These are phyloP conservation scores for Hylaea fasciaria DNA, from an alignment of 2,888 invertebrate species.

Conservation along the genomic window DNA sequence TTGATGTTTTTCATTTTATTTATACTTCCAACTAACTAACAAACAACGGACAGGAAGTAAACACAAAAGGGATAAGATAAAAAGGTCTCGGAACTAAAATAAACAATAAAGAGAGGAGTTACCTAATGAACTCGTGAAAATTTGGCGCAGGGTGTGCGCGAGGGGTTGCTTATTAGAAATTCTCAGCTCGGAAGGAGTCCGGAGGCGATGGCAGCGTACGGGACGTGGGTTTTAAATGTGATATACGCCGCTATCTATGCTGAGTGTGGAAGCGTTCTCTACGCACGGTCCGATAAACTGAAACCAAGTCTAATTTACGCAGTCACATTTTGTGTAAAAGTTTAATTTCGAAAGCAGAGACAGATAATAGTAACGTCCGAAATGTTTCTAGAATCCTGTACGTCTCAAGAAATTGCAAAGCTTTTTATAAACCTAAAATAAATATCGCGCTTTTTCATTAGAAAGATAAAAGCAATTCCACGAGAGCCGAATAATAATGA, in stretches of 20 bases:
- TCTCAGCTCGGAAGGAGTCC: constrained; percentile 65
- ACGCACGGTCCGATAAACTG: constrained; percentile 33
- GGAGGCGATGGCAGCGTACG: constrained; percentile 53
- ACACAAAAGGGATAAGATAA: constrained; percentile 62
- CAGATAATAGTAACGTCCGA: background rate
- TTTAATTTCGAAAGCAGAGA: background rate
- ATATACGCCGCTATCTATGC: constrained; percentile 35
- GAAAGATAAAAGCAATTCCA: constrained; percentile 82
- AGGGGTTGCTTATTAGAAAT: constrained; percentile 73
- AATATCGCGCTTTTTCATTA: constrained; percentile 83
- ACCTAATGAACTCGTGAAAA: constrained; percentile 75
- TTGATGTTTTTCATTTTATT: constrained; percentile 34
- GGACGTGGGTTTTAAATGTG: constrained; percentile 56
- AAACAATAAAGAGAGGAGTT: constrained; percentile 71
- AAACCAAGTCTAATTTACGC: background rate
- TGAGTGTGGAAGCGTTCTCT: constrained; percentile 28
- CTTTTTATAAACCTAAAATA: constrained; percentile 74
- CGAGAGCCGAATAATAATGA: constrained; percentile 83
- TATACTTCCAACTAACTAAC: constrained; percentile 52
- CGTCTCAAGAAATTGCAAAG: background rate
- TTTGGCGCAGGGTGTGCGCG: constrained; percentile 66
- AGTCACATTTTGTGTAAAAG: no score
- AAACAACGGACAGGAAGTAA: constrained; percentile 51
- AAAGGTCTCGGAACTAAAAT: constrained; percentile 66
- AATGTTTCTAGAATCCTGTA: background rate